Conservation (phyloP, 1,140 invertebrate genomes). For the Drosophila teissieri region DNA sequence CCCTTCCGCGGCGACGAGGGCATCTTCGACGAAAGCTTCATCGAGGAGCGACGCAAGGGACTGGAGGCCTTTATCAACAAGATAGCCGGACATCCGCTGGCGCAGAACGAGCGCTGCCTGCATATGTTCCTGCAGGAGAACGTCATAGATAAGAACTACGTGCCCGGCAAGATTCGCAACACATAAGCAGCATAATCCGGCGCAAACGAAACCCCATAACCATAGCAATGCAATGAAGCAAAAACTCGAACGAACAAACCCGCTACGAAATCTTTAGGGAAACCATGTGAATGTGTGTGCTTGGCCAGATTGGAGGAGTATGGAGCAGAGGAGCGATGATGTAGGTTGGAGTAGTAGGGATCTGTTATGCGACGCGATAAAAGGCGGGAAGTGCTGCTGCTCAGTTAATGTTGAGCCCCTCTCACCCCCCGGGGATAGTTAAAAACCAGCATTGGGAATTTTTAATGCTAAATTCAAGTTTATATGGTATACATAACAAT, state of each 20-base stretch:
- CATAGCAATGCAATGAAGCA: constrained; percentile 71
- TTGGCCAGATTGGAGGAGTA: constrained; percentile 39
- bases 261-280: constrained; percentile 66
- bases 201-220: constrained; percentile 25
- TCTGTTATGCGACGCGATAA: constrained; percentile 51
- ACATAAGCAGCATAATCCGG: constrained; percentile 87
- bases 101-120: constrained; percentile 99
- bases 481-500: constrained; percentile 78
- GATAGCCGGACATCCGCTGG: constrained; percentile 99
- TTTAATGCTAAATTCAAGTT: constrained; percentile 81
- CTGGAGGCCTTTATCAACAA: constrained; percentile 99
- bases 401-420: constrained; percentile 73
- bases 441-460: constrained; percentile 64
- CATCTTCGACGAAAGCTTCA: constrained; percentile 99
- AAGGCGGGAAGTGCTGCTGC: constrained; percentile 45
- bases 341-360: constrained; percentile 36
- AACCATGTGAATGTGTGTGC: constrained; percentile 58
- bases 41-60: constrained; percentile 99
- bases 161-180: constrained; percentile 99
- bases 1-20: constrained; percentile 99
- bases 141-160: constrained; percentile 99
- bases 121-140: constrained; percentile 99
- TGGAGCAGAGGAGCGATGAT: constrained; percentile 6
- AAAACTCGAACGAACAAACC: constrained; percentile 77
- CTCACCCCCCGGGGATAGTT: constrained; percentile 40